A percentile compares a stretch with the other conserved stretches of the same genome.
Evolutionary conservation across 2,797 vertebrate genomes (phyloP).

Genomic region (Sebastes dallii): DNA sequence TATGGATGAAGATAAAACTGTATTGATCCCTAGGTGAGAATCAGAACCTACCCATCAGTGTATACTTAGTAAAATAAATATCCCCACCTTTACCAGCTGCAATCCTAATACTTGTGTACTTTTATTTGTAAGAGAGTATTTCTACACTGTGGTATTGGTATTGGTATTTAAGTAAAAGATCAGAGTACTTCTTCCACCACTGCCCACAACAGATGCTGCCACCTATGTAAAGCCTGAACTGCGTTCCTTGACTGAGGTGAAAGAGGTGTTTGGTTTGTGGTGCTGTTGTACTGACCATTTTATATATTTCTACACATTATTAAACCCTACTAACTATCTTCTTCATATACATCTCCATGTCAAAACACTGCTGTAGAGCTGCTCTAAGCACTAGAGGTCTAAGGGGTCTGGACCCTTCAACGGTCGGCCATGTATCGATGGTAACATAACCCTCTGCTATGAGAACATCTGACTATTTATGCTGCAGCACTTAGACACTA

Average conservation of each 20-base stretch:
- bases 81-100: neutral
- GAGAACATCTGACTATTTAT: slow-evolving; percentile 32
- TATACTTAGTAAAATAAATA: neutral
- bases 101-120: neutral
- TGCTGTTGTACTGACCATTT: neutral
- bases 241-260: no score
- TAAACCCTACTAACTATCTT: neutral
- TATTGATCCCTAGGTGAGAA: neutral
- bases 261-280: neutral
- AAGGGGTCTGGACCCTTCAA: neutral
- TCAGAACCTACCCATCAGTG: accelerated
- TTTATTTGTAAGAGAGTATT: neutral
- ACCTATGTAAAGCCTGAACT: neutral
- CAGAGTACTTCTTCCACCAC: neutral
- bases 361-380: neutral
- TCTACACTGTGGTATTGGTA: no score
- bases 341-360: neutral
- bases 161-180: no score
- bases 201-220: neutral
- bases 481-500: slow-evolving; percentile 42
- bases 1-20: neutral
- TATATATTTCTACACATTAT: neutral
- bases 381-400: neutral
- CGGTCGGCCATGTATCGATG: slow-evolving; percentile 6
- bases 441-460: slow-evolving; percentile 28